Percentiles rank a stretch among this genome's conserved stretches.
Evolutionary conservation across 2,113 vertebrate species (phyloP).

Genomic region (Lipotes vexillifer): DNA sequence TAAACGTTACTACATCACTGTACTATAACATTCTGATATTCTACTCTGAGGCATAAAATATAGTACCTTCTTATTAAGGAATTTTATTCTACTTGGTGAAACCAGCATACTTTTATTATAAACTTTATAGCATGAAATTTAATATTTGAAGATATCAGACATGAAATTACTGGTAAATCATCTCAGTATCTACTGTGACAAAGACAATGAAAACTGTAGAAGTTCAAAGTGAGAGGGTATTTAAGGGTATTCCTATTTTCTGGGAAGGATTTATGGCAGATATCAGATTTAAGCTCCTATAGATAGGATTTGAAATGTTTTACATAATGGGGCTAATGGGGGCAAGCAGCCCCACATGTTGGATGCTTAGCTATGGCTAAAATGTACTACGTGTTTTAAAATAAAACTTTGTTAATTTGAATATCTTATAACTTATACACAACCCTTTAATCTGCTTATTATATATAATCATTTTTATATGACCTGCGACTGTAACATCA

Average conservation of each 20-base stretch:
- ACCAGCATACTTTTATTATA: neutral
- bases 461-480: neutral
- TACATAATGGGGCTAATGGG: neutral
- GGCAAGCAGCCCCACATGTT: neutral
- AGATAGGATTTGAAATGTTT: neutral
- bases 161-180: neutral
- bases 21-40: neutral
- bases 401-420: neutral
- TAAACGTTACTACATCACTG: neutral
- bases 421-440: neutral
- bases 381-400: neutral
- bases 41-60: neutral
- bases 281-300: neutral
- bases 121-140: neutral
- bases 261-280: neutral
- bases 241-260: neutral
- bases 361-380: neutral
- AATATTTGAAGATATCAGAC: neutral
- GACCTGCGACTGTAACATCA: neutral
- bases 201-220: neutral
- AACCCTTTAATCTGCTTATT: neutral
- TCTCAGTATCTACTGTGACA: neutral
- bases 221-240: neutral
- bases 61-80: neutral
- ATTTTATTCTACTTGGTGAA: constrained; percentile 9